A percentile compares a stretch with the other conserved stretches of the same genome.
Conservation (phyloP, 2,113 vertebrate species). For the Semnopithecus entellus region DNA sequence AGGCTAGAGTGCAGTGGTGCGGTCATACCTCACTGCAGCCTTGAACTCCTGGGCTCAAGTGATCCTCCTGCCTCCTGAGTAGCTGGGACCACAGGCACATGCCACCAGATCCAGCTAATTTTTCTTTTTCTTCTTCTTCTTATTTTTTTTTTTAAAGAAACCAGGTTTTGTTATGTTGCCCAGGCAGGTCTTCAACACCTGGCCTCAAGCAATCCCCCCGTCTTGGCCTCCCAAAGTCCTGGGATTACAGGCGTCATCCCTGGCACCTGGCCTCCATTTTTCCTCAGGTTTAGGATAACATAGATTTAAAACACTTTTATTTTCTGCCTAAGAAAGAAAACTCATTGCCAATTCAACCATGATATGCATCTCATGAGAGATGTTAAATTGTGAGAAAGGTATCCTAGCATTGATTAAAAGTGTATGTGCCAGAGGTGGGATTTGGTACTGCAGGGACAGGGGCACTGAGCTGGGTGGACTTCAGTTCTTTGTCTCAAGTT, state of each 20-base stretch:
- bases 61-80: neutral
- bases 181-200: neutral
- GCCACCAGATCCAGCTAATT: neutral
- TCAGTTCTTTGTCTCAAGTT: neutral
- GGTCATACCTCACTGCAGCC: neutral
- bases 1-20: neutral
- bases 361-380: neutral
- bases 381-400: neutral
- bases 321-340: constrained; percentile 3
- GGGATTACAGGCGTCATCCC: neutral
- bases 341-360: neutral
- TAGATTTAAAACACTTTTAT: neutral
- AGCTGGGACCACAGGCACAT: neutral
- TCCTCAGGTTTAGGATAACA: neutral
- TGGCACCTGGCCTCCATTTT: neutral
- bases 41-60: neutral
- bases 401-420: neutral
- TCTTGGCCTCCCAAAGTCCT: neutral
- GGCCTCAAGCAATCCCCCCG: neutral
- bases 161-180: neutral
- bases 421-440: neutral
- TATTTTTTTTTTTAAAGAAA: neutral
- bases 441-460: neutral
- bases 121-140: too few species aligned
- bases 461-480: neutral